Evolutionary conservation across 2,888 invertebrate genomes (phyloP).

Genomic region (Oligia latruncula): DNA sequence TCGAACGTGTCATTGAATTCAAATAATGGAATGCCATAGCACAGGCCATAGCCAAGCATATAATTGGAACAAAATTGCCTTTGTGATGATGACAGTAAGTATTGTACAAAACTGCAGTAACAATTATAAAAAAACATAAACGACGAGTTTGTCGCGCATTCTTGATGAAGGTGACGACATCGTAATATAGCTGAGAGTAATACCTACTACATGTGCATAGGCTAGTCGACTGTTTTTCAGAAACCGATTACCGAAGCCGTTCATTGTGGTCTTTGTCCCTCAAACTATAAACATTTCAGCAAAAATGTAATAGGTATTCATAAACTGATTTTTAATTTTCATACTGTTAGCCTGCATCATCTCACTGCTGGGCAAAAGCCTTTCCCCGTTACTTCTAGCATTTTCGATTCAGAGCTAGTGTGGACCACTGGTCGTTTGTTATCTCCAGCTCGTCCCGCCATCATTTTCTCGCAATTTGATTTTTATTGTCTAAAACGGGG

Average conservation of each 20-base stretch:
- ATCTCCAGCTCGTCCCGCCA: neutral
- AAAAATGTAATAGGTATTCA: neutral
- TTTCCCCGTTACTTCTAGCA: neutral
- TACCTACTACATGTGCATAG: neutral
- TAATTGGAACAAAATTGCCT: conserved; percentile 10
- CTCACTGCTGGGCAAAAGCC: neutral
- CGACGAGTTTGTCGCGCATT: conserved; percentile 1
- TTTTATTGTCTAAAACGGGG: neutral
- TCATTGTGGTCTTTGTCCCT: neutral
- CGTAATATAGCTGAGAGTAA: neutral
- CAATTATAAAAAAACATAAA: neutral
- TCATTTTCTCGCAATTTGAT: neutral
- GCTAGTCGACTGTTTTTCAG: neutral
- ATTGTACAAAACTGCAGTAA: neutral
- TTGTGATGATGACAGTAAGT: neutral
- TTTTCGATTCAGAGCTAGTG: neutral
- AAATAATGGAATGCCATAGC: neutral
- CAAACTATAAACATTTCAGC: neutral
- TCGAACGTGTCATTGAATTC: neutral
- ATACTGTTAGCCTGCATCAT: neutral
- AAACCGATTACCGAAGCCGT: neutral
- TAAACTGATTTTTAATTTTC: neutral
- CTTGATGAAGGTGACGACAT: conserved; percentile 25
- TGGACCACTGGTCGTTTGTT: neutral
- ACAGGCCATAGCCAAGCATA: neutral